Conservation (phyloP, 92 coral and sea anemone genomes). For the Phenganax marumi region DNA sequence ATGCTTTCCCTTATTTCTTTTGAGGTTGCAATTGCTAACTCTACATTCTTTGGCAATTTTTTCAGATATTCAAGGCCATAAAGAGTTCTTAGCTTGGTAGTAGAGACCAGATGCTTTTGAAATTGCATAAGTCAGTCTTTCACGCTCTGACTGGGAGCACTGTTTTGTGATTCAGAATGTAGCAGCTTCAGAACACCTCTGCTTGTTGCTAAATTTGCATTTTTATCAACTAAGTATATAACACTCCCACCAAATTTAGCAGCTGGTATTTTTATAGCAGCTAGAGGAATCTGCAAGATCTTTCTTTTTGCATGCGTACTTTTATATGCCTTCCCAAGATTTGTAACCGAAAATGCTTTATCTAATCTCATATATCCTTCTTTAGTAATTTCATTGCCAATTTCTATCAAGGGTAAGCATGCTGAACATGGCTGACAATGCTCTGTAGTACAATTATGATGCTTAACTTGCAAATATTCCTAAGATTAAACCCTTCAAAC, state of each 20-base stretch:
- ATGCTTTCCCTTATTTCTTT: conserved; percentile 51
- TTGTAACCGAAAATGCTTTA: conserved; percentile 33
- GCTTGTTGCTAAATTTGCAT: conserved; percentile 6
- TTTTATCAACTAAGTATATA: conserved; percentile 34
- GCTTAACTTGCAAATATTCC: background rate
- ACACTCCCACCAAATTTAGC: background rate
- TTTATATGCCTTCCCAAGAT: conserved; percentile 21
- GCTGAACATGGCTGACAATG: background rate
- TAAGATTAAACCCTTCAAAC: conserved; percentile 19
- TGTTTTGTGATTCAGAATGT: no score
- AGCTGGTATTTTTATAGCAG: conserved; percentile 14
- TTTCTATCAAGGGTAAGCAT: conserved; percentile 16
- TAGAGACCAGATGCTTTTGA: conserved; percentile 48
- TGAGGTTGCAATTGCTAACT: conserved; percentile 43
- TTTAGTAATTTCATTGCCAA: conserved; percentile 33
- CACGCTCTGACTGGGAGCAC: conserved; percentile 35
- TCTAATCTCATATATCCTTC: conserved; percentile 43
- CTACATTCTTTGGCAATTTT: conserved; percentile 45
- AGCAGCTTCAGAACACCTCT: conserved; percentile 10
- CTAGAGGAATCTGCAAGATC: conserved; percentile 44
- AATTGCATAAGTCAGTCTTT: conserved; percentile 44
- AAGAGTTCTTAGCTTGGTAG: conserved; percentile 47
- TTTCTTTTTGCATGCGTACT: conserved; percentile 10
- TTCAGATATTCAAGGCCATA: conserved; percentile 54
- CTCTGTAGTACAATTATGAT: background rate